Base-by-base conservation (phyloP, 2,797 vertebrate genomes). In the Labeo calbasu region DNA sequence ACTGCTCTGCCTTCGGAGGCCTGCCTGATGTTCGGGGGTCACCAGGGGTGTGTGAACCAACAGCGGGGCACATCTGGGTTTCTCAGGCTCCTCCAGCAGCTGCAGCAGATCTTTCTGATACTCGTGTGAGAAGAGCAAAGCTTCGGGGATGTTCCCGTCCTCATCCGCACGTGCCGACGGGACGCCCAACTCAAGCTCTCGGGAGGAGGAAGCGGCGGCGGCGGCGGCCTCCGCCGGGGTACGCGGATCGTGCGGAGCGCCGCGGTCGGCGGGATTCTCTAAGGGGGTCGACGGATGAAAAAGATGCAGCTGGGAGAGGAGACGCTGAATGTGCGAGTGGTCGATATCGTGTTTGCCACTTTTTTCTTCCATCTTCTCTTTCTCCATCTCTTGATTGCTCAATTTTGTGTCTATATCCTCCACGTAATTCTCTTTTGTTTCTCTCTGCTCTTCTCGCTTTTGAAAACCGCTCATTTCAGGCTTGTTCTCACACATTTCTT, bases 111-210 rank as follows among this genome's bases (percentile, higher is more conserved):
- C 96, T n/a, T 93, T 94, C 4, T 95, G 93, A 84, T 94, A 94
- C 0, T 91, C 92, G 76, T 97, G 96, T 0, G 96, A 94, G 0
- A 96, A 97, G 48, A 98, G 93, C 79, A 98, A 92, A 3, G 97
- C 96, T 0, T 94, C 91, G 59, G 88, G 2, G 28, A 10, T n/a
- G 23, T 14, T 70, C 43, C 17, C 25, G 8, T 85, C 77, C 8
- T 48, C 2, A 14, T 84, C 70, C 1, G 73, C n/a, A 25, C 81
- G 73, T 4, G 25, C 72, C 36, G 55, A 69, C 14, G 25, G 25
- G 48, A 48, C 17, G n/a, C 19, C 40, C 10, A 32, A 4, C 5
- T 77, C 81, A 48, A 63, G 40, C 70, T 43, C 28, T 21, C 32
- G 46, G 17, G 11, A 48, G 50, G 61, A 75, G 8, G 51, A 40